A percentile compares a stretch with the other conserved stretches of the same genome.
These are phyloP conservation scores for Scopus umbretta DNA, from an alignment of 2,113 vertebrate species.

Conservation along the genomic window DNA sequence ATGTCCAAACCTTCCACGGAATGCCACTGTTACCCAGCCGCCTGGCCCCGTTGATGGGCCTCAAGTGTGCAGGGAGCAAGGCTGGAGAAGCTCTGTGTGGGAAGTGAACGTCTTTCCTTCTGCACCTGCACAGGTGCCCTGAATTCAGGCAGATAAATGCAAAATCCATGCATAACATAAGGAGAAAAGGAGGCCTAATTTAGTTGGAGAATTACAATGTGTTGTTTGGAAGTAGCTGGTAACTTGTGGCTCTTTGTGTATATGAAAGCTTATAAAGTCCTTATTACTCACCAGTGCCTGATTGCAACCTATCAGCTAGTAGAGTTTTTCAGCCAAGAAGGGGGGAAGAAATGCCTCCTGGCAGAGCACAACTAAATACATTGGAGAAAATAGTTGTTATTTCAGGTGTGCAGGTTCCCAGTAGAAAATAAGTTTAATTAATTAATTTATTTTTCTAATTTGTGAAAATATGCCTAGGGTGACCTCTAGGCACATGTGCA, in stretches of 20 bases:
- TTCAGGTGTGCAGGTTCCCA: conserved; percentile 59
- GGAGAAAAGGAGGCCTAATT: not conserved
- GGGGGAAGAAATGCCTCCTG: not conserved
- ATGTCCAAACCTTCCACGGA: fast-evolving
- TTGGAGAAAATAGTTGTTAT: conserved; percentile 59
- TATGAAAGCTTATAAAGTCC: not conserved
- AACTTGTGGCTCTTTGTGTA: not conserved
- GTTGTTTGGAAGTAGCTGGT: not conserved
- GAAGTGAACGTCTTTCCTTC: not conserved
- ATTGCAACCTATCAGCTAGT: not conserved
- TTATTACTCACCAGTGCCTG: not conserved
- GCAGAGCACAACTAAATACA: not conserved
- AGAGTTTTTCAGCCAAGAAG: not conserved
- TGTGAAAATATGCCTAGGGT: conserved; percentile 46
- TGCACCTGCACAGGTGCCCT: not conserved
- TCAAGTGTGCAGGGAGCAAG: not conserved
- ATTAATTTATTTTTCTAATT: conserved; percentile 72
- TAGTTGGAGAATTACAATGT: not conserved
- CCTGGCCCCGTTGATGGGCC: fast-evolving
- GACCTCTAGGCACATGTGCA: conserved; percentile 47
- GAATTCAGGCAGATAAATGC: not conserved
- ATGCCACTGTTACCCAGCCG: too few species aligned
- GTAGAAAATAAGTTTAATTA: conserved; percentile 64
- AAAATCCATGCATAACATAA: not conserved
- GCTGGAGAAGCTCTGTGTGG: not conserved